Percentiles rank a stretch among this genome's conserved stretches.
Evolutionary conservation across 1,140 invertebrate genomes (phyloP).

Genomic region (Ptiloglossa arizonensis): DNA sequence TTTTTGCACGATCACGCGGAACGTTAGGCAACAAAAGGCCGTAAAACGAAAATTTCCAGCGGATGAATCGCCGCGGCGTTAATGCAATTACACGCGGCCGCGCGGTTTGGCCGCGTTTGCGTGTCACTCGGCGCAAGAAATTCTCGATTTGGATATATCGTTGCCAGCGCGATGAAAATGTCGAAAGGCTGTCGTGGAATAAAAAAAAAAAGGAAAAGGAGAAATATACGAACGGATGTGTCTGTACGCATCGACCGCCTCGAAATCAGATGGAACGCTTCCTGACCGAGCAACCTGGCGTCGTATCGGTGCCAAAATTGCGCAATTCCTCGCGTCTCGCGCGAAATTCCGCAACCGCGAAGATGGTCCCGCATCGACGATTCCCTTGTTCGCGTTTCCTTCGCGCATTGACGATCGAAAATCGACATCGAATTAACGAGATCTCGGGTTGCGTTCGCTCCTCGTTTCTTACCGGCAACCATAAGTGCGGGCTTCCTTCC

Average conservation of each 20-base stretch:
- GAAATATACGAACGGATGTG: not conserved
- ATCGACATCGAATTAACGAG: not conserved
- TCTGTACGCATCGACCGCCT: not conserved
- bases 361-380: not conserved
- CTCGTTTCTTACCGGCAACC: no score
- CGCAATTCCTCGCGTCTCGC: not conserved
- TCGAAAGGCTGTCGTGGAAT: not conserved
- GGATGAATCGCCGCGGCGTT: not conserved
- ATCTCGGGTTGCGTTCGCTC: not conserved
- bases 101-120: no score
- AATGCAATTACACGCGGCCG: not conserved
- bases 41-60: conserved; percentile 1
- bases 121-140: not conserved
- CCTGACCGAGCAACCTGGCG: not conserved
- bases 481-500: no score
- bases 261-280: not conserved
- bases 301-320: not conserved
- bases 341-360: not conserved
- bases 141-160: not conserved
- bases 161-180: not conserved
- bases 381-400: not conserved
- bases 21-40: not conserved
- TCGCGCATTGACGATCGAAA: no score
- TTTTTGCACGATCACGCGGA: not conserved
- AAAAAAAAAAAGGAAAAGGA: no score